Evolutionary conservation across 2,113 vertebrate species (phyloP).

Genomic region (Muntiacus muntjak): DNA sequence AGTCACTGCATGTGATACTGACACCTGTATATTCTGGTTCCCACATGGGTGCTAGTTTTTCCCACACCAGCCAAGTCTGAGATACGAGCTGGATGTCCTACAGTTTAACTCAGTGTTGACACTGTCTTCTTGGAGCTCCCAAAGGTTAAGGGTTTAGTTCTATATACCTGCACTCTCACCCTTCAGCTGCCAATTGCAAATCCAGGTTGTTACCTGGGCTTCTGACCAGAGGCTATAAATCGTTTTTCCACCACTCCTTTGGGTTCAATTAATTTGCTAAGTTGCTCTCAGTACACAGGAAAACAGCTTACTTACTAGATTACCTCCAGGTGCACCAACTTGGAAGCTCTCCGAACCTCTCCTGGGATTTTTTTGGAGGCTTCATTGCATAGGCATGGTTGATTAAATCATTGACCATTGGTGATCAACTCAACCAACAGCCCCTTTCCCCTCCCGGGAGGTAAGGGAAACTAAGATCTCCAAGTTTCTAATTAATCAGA

Average conservation of each 20-base stretch:
- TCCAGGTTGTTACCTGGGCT: neutral
- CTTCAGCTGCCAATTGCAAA: neutral
- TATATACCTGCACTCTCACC: neutral
- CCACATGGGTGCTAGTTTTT: neutral
- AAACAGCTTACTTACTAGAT: neutral
- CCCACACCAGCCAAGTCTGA: neutral
- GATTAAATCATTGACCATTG: neutral
- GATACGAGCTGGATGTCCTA: neutral
- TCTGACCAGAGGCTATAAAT: neutral
- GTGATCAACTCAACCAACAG: neutral
- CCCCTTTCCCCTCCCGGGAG: neutral
- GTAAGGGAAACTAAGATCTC: neutral
- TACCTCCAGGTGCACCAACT: neutral
- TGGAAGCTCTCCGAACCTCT: neutral
- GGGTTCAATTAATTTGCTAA: neutral
- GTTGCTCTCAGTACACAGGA: neutral
- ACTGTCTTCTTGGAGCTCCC: neutral
- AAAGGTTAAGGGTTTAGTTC: neutral
- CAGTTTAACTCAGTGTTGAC: neutral
- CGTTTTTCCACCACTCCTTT: neutral
- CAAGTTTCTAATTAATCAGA: neutral
- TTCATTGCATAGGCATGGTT: neutral
- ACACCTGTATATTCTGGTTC: neutral
- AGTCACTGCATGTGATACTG: neutral
- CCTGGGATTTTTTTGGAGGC: neutral